phyloP scores from a whole-genome alignment of 2,113 vertebrate genomes.

The Gymnarchus niloticus region DNA sequence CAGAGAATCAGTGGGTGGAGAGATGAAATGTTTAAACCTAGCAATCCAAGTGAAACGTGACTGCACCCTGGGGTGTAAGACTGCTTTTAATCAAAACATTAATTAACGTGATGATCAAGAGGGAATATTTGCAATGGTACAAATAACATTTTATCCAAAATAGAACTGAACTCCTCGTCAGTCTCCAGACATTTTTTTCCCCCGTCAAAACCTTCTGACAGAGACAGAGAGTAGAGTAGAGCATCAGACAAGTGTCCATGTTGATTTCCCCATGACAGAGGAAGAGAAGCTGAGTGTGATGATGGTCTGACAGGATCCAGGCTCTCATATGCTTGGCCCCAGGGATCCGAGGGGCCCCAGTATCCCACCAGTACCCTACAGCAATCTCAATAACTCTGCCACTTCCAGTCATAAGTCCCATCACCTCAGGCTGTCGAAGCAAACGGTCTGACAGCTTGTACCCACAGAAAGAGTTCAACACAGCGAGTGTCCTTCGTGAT shows the following conservation, averaged over 20 bases:
- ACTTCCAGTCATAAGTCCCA: not conserved
- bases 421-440: not conserved
- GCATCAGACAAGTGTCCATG: constrained; percentile 20
- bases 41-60: not conserved
- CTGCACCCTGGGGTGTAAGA: not conserved
- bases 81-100: not conserved
- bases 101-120: not conserved
- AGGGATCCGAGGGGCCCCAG: too few species aligned
- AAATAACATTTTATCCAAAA: not conserved
- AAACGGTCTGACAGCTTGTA: not conserved
- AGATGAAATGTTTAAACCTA: not conserved
- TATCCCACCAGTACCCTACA: not conserved
- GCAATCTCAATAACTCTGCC: not conserved
- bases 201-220: not conserved
- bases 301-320: not conserved
- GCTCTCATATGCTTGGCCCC: not conserved
- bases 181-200: not conserved
- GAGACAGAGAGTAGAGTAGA: not conserved
- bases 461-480: too few species aligned
- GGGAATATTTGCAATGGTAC: not conserved
- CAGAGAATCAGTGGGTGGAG: constrained; percentile 6
- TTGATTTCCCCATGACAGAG: constrained; percentile 11
- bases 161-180: not conserved
- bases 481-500: not conserved
- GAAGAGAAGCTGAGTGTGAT: not conserved